Base-by-base conservation (phyloP, 2,113 vertebrate species). In the Triplophysa dalaica region DNA sequence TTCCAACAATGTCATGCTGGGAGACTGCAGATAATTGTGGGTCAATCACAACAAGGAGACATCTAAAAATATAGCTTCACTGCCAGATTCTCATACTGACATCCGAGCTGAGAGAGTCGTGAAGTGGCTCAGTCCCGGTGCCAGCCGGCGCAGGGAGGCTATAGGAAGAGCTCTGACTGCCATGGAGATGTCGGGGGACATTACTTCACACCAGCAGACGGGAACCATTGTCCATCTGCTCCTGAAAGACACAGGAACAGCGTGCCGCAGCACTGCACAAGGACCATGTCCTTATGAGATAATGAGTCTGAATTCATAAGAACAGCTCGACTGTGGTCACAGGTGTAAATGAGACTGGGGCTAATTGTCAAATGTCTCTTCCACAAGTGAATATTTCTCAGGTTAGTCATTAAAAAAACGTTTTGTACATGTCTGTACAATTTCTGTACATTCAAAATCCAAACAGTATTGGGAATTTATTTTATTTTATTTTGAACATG, bases 1-100 rank as follows among this genome's bases (percentile, higher is more conserved):
- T 67, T 72, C 54, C 68, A 54, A 83, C 29, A 68, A 65, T 10
- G 19, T 48, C 64, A 75, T 21, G 60, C 65, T 80, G 70, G 48
- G 62, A 52, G 43, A 22, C 24, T 19, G 22, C 29, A 63, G 22
- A 75, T 50, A 66, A 69, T 62, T 60, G 29, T 72, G 74, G 77
- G 60, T 76, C 69, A 75, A 80, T 80, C 24, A 48, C 50, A 66
- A 68, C n/a, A 7, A 13, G n/a, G 63, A 56, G 22, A 74, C 33
- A 52, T 70, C 78, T 73, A 38, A 26, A 61, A 64, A 45, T 64
- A 74, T 14, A 45, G 41, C 22, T 48, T 50, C 9, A 70, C 43
- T 12, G 7, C 67, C 43, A 70, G 48, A 16, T 16, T 70, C 33
- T 66, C n/a, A 41, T 65, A 29, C 69, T 50, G 61, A 66, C 65